phyloP scores from a whole-genome alignment of 2,113 vertebrate genomes.

The Numida meleagris region DNA sequence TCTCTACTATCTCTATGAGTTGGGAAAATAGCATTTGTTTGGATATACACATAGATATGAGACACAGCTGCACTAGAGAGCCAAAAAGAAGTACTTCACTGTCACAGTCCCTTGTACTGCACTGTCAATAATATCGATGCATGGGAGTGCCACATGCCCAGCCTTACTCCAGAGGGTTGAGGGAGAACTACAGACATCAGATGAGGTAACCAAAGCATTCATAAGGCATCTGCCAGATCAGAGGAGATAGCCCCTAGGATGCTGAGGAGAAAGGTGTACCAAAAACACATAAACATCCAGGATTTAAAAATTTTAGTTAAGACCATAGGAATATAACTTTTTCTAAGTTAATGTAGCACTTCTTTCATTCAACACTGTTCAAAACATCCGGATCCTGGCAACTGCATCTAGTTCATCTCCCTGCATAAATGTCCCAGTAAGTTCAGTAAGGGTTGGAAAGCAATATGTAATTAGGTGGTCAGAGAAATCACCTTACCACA shows the following conservation, averaged over 20 bases:
- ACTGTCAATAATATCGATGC: not conserved
- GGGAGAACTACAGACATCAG: not conserved
- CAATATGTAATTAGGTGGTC: not conserved
- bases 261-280: not conserved
- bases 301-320: not conserved
- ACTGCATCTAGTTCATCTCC: not conserved
- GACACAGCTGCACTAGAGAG: not conserved
- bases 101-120: not conserved
- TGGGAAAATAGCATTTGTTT: not conserved
- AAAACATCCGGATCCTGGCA: not conserved
- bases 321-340: not conserved
- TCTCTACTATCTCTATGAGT: not conserved
- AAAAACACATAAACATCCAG: not conserved
- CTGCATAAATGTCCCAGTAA: not conserved
- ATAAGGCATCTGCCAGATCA: not conserved
- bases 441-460: not conserved
- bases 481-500: not conserved
- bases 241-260: not conserved
- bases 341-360: not conserved
- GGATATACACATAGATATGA: not conserved
- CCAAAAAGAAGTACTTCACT: not conserved
- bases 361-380: not conserved
- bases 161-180: not conserved
- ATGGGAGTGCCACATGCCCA: not conserved
- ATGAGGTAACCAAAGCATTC: not conserved